Evolutionary conservation across 2,888 invertebrate genomes (phyloP).

Genomic region (Deroplatys truncata): DNA sequence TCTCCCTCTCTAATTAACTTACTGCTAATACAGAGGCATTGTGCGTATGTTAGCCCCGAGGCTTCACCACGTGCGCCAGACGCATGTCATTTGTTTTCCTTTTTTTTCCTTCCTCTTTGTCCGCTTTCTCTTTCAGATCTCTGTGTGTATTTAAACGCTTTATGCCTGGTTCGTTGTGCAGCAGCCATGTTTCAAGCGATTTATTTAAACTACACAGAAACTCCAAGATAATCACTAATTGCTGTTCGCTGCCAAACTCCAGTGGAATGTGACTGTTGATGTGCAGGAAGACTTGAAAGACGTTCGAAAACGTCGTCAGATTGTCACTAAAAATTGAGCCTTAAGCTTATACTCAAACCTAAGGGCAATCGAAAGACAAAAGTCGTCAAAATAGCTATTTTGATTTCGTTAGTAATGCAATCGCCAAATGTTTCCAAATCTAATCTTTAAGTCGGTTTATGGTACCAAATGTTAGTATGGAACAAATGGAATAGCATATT

Average conservation of each 20-base stretch:
- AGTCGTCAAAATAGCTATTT: no score
- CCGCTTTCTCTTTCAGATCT: background rate
- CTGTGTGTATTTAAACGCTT: constrained; percentile 4
- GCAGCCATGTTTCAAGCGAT: background rate
- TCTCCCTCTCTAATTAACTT: background rate
- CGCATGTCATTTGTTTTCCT: constrained; percentile 4
- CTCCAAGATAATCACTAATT: background rate
- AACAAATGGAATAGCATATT: no score
- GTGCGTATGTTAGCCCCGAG: background rate
- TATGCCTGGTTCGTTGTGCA: background rate
- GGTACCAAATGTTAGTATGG: no score
- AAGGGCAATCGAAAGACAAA: no score
- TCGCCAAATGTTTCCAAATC: no score
- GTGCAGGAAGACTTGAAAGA: background rate
- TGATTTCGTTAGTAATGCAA: no score
- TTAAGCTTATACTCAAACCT: no score
- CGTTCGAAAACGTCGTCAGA: background rate
- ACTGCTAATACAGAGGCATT: background rate
- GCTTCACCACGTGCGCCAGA: constrained; percentile 4
- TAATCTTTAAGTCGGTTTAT: no score
- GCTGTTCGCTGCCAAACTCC: background rate
- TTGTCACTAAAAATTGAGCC: background rate
- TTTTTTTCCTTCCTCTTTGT: background rate
- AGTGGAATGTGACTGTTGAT: background rate
- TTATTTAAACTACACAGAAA: background rate